Conservation (phyloP, 1,140 invertebrate genomes). For the Rhyzopertha dominica region DNA sequence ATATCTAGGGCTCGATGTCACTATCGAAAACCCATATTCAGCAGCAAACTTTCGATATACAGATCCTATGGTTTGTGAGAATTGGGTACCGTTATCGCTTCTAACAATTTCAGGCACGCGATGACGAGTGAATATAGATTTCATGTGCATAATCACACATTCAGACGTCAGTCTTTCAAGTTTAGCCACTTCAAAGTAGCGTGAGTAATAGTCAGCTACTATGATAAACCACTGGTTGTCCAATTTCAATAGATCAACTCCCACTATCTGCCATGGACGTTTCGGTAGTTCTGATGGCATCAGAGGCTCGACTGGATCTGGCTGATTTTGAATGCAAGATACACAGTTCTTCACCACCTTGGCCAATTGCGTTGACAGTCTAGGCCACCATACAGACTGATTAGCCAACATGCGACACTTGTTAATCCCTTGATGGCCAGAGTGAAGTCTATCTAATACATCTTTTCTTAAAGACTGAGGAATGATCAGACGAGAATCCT, state of each 20-base stretch:
- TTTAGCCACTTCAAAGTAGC: slow-evolving; percentile 9
- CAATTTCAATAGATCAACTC: slow-evolving; percentile 5
- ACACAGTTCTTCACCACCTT: neutral
- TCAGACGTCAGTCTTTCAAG: neutral
- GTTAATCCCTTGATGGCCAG: too few relatives aligned
- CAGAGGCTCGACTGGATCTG: slow-evolving; percentile 1
- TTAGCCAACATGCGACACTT: too few relatives aligned
- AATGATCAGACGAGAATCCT: too few relatives aligned
- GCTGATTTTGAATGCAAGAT: slow-evolving; percentile 4
- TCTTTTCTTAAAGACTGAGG: too few relatives aligned
- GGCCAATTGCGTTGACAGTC: neutral
- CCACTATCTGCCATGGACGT: slow-evolving; percentile 6
- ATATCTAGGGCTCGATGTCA: too few relatives aligned
- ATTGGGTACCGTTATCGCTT: slow-evolving; percentile 9
- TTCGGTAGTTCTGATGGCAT: slow-evolving; percentile 2
- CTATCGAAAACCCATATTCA: too few relatives aligned
- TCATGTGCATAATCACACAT: slow-evolving; percentile 4
- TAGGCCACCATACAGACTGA: slow-evolving; percentile 8
- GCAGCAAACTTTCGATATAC: too few relatives aligned
- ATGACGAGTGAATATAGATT: slow-evolving; percentile 5
- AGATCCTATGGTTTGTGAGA: too few relatives aligned
- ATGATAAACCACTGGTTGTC: slow-evolving; percentile 3
- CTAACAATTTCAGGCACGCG: slow-evolving; percentile 10
- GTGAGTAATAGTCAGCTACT: slow-evolving; percentile 13
- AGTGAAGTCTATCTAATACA: too few relatives aligned